Conservation (phyloP, 2,113 vertebrate species). For the Thryonomys swinderianus region DNA sequence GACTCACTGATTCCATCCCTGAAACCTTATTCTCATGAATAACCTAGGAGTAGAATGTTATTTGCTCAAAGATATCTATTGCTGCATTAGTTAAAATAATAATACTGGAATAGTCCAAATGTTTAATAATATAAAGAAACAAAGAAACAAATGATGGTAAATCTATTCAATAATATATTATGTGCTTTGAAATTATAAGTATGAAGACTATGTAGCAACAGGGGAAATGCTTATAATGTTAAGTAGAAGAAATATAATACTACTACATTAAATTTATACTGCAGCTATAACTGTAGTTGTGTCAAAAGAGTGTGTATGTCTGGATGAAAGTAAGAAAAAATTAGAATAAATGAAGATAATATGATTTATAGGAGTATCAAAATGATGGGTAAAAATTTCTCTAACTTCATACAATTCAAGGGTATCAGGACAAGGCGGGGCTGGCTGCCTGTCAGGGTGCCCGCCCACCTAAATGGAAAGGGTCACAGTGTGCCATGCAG, state of each 20-base stretch:
- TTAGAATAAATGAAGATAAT: neutral
- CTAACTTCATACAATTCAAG: neutral
- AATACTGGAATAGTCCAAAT: neutral
- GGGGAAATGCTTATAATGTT: neutral
- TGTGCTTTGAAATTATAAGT: conserved; percentile 23
- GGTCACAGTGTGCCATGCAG: neutral
- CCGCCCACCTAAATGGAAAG: neutral
- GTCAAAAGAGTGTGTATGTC: neutral
- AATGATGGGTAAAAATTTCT: conserved; percentile 4
- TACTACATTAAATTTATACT: neutral
- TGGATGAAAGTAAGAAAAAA: conserved; percentile 39
- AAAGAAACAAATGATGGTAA: conserved; percentile 30
- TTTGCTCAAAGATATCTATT: neutral
- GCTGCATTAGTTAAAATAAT: neutral
- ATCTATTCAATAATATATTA: conserved; percentile 17
- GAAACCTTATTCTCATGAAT: conserved; percentile 32
- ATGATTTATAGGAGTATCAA: neutral
- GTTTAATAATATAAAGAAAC: conserved; percentile 18
- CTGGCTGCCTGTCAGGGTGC: neutral
- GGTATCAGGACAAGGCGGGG: neutral
- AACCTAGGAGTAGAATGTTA: conserved; percentile 18
- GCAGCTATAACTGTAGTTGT: neutral
- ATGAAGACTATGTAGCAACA: neutral
- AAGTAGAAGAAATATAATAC: neutral
- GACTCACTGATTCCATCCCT: neutral